A percentile compares a stretch with the other conserved stretches of the same genome.
phyloP scores from a whole-genome alignment of 2,888 invertebrate genomes.

The Microplitis deprimator region DNA sequence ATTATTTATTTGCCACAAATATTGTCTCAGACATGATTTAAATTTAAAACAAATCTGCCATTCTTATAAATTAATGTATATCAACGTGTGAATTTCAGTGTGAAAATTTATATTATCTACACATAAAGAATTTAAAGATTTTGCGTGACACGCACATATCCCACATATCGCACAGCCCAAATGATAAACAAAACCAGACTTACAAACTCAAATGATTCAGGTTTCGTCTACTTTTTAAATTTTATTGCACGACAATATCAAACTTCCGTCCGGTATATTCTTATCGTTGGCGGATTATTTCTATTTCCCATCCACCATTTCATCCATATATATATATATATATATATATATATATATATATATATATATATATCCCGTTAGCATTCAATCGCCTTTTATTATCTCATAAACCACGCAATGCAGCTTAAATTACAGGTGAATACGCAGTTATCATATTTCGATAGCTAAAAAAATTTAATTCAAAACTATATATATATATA shows the following conservation, averaged over 20 bases:
- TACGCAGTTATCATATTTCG: neutral
- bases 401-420: neutral
- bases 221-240: constrained; percentile 55
- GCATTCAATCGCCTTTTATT: neutral
- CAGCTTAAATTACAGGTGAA: neutral
- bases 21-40: neutral
- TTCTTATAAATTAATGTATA: neutral
- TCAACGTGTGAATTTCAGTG: neutral
- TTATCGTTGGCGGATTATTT: constrained; percentile 46
- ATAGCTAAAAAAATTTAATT: neutral
- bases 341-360: constrained; percentile 18
- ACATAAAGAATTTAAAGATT: constrained; percentile 18
- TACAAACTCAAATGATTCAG: constrained; percentile 53
- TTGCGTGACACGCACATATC: constrained; percentile 28
- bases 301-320: constrained; percentile 18
- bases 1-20: neutral
- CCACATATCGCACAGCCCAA: neutral
- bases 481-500: too few species aligned
- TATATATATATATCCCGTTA: neutral
- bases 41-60: neutral
- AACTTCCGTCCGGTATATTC: constrained; percentile 56
- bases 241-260: constrained; percentile 49
- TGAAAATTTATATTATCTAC: constrained; percentile 3
- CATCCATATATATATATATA: constrained; percentile 15
- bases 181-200: constrained; percentile 24